Evolutionary conservation across 1,140 invertebrate species (phyloP).

Genomic region (Drosophila murphyi): DNA sequence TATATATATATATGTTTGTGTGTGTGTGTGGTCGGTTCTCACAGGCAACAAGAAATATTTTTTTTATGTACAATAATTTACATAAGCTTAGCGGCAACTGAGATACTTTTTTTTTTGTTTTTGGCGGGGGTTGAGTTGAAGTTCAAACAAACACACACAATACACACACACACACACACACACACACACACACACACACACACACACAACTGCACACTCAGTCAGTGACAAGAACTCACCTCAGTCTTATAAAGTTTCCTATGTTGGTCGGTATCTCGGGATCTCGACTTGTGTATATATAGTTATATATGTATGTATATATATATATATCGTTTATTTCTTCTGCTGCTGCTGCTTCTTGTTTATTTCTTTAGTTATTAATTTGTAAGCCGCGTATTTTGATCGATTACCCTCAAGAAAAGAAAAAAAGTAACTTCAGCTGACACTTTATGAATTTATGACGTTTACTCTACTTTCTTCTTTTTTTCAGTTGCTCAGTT

Average conservation of each 20-base stretch:
- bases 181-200: constrained; percentile 8
- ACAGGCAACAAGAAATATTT: constrained; percentile 38
- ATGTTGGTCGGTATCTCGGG: constrained; percentile 55
- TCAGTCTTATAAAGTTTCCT: constrained; percentile 84
- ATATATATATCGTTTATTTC: constrained; percentile 37
- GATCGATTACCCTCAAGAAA: constrained; percentile 66
- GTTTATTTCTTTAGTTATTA: constrained; percentile 61
- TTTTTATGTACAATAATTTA: constrained; percentile 54
- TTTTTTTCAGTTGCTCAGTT: constrained; percentile 16
- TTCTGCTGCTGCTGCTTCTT: constrained; percentile 46
- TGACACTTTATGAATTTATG: constrained; percentile 68
- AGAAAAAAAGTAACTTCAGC: constrained; percentile 41
- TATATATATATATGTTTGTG: neutral
- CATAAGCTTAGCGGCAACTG: constrained; percentile 68
- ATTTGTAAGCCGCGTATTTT: constrained; percentile 70
- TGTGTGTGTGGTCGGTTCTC: constrained; percentile 62
- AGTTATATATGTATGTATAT: constrained; percentile 37
- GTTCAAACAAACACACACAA: constrained; percentile 1
- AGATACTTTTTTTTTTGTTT: constrained; percentile 13
- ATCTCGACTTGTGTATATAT: constrained; percentile 23
- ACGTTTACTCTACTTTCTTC: constrained; percentile 31
- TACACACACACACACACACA: constrained; percentile 9
- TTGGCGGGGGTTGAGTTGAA: constrained; percentile 24
- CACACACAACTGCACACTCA: neutral
- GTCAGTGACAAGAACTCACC: constrained; percentile 58